Evolutionary conservation across 92 coral and sea anemone genomes (phyloP).

Genomic region (Umimayanthus kanabou): DNA sequence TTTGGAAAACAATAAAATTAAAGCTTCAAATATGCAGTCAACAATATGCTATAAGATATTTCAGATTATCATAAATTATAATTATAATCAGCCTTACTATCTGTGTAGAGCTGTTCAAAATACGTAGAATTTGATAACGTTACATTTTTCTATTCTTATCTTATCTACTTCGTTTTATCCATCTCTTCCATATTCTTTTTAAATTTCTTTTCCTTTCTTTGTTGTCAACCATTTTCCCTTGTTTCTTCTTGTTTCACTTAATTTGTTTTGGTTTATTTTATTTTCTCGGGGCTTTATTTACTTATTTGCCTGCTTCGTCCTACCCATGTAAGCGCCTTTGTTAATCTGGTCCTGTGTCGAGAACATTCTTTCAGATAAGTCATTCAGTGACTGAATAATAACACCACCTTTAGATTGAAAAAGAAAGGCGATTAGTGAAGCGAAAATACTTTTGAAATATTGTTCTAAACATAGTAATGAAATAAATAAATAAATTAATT

Average conservation of each 20-base stretch:
- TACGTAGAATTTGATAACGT: neutral
- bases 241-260: neutral
- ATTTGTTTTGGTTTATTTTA: neutral
- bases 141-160: neutral
- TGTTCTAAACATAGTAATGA: too few species aligned
- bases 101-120: neutral
- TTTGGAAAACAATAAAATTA: neutral
- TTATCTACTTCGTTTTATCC: neutral
- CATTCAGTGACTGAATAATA: neutral
- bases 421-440: neutral
- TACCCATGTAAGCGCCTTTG: neutral
- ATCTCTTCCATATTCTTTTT: too few species aligned
- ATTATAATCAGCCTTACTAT: too few species aligned
- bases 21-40: too few species aligned
- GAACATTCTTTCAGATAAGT: neutral
- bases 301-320: neutral
- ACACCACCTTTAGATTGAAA: neutral
- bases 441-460: too few species aligned
- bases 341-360: slow-evolving; percentile 13
- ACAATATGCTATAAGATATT: too few species aligned
- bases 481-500: too few species aligned
- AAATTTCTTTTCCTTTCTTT: neutral
- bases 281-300: neutral
- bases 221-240: neutral
- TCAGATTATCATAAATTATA: too few species aligned